These are phyloP conservation scores for Clarias magur DNA, from an alignment of 2,113 vertebrate genomes.

Conservation along the genomic window DNA sequence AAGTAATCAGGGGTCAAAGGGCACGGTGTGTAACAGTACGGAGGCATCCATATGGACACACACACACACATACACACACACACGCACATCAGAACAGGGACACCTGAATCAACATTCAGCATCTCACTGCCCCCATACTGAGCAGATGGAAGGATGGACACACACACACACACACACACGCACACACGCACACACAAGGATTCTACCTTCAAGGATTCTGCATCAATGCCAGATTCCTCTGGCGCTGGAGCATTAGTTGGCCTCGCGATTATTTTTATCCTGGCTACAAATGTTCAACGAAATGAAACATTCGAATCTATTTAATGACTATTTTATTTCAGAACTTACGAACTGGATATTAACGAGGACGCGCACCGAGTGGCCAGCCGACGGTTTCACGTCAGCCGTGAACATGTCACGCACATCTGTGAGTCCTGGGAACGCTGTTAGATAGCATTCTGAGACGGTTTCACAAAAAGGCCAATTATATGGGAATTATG, in stretches of 20 bases:
- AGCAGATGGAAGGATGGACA: too few species aligned
- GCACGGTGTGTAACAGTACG: background rate
- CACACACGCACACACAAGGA: background rate
- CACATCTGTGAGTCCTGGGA: too few species aligned
- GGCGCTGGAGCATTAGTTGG: background rate
- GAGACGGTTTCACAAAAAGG: background rate
- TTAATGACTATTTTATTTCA: background rate
- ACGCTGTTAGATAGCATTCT: background rate
- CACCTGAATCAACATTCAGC: constrained; percentile 20
- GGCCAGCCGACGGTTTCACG: too few species aligned
- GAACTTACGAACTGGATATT: too few species aligned
- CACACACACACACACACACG: constrained; percentile 8
- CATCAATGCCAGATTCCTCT: background rate
- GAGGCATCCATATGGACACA: constrained; percentile 16
- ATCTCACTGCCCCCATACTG: background rate
- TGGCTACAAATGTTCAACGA: too few species aligned
- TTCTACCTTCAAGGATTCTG: background rate
- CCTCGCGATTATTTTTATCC: background rate
- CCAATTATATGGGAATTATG: background rate
- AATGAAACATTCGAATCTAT: too few species aligned
- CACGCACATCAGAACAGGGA: background rate
- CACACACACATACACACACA: constrained; percentile 11
- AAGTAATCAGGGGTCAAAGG: constrained; percentile 31
- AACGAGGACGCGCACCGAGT: too few species aligned
- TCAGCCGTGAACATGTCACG: too few species aligned